Conservation (phyloP, 2,888 invertebrate genomes). For the Plebejus anna region DNA sequence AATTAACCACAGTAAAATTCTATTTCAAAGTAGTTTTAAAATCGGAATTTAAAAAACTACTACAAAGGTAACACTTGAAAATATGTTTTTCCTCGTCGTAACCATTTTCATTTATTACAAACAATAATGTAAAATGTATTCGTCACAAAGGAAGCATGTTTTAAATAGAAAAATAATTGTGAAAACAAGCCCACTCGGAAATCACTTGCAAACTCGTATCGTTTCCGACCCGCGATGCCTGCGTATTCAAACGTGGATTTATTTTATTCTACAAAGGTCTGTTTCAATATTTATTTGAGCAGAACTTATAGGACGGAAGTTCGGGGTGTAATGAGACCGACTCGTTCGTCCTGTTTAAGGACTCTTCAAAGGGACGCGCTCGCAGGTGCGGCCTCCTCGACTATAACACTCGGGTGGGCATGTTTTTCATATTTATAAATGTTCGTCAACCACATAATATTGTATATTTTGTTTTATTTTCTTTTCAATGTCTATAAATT, state of each 20-base stretch:
- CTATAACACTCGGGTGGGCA: not conserved
- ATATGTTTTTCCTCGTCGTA: not conserved
- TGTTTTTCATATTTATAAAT: not conserved
- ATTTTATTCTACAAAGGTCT: constrained; percentile 29
- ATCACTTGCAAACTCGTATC: not conserved
- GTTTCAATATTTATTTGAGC: constrained; percentile 35
- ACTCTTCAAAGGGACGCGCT: not conserved
- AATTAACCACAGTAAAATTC: no score
- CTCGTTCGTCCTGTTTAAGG: constrained; percentile 26
- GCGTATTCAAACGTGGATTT: constrained; percentile 1
- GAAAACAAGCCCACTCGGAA: constrained; percentile 12
- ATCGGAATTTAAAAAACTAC: no score
- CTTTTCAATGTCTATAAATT: no score
- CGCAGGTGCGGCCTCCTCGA: constrained; percentile 12
- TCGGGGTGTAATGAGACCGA: constrained; percentile 35
- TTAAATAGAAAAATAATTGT: not conserved
- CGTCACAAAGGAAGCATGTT: not conserved
- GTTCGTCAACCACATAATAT: no score
- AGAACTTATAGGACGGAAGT: constrained; percentile 34
- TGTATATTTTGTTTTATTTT: no score
- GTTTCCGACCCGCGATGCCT: not conserved
- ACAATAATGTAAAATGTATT: not conserved
- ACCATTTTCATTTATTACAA: not conserved
- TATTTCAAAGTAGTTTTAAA: no score
- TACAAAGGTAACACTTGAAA: no score